Conservation (phyloP, 2,113 vertebrate species). For the Murina feae region DNA sequence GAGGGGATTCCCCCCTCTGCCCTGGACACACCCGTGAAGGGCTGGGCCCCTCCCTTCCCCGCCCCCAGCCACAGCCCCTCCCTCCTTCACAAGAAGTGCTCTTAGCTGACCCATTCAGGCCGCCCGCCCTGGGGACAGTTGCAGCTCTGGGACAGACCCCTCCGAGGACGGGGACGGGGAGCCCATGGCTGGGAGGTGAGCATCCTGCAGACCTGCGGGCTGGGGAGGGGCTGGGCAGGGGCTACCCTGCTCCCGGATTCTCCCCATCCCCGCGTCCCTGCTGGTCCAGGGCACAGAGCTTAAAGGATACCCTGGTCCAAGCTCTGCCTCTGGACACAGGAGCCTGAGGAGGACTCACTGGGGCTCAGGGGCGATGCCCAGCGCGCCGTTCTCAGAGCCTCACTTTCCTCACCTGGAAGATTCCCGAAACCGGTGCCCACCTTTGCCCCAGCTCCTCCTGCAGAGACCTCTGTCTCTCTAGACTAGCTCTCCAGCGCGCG, state of each 20-base stretch:
- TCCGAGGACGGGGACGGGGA: accelerated
- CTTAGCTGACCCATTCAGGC: not conserved
- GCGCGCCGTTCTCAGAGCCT: not conserved
- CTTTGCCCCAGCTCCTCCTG: accelerated
- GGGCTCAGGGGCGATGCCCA: not conserved
- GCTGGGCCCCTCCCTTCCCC: not conserved
- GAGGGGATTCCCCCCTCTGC: no score
- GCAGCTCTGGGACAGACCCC: no score
- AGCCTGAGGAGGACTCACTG: not conserved
- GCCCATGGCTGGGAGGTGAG: not conserved
- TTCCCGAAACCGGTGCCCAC: accelerated
- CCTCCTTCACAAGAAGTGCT: not conserved
- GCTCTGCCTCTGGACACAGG: not conserved
- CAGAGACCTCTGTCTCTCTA: not conserved
- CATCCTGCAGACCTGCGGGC: accelerated
- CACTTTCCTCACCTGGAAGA: not conserved
- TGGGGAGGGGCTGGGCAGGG: not conserved
- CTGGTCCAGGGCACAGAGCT: not conserved
- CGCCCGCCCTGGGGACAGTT: accelerated
- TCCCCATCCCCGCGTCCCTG: not conserved
- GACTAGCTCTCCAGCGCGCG: not conserved
- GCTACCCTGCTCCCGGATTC: accelerated
- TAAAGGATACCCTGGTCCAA: not conserved
- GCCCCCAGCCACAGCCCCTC: not conserved
- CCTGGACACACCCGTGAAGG: not conserved